A percentile compares a stretch with the other conserved stretches of the same genome.
phyloP scores from a whole-genome alignment of 2,797 vertebrate species.

The Manis crassicaudata region DNA sequence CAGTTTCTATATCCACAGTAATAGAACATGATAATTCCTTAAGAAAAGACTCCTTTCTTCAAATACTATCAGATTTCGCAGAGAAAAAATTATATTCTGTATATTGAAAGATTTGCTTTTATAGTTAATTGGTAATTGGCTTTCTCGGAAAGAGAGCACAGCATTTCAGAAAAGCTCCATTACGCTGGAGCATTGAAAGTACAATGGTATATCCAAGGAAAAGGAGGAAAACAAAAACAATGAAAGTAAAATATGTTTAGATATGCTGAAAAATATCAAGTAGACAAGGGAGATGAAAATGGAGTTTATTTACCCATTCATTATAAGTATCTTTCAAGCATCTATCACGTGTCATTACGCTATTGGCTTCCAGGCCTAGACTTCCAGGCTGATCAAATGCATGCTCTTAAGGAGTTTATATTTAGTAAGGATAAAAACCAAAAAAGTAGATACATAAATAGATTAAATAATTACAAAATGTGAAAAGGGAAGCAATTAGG shows the following conservation, averaged over 20 bases:
- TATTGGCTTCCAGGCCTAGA: background rate
- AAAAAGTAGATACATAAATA: background rate
- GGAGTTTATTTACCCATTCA: background rate
- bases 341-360: background rate
- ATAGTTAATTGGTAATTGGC: background rate
- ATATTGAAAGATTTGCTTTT: background rate
- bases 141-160: background rate
- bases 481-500: background rate
- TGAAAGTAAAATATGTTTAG: background rate
- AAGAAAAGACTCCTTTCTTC: fast-evolving
- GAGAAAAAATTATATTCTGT: background rate
- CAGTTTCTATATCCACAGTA: background rate
- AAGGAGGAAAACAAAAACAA: background rate
- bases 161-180: background rate
- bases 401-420: background rate
- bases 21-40: background rate
- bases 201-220: background rate
- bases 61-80: background rate
- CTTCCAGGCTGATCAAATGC: background rate
- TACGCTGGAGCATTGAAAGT: background rate
- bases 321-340: background rate
- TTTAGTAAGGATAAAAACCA: background rate
- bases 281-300: background rate
- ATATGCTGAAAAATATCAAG: background rate
- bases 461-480: background rate